Percentiles rank a stretch among this genome's conserved stretches.
Conservation (phyloP, 2,113 vertebrate genomes). For the Larimichthys crocea region DNA sequence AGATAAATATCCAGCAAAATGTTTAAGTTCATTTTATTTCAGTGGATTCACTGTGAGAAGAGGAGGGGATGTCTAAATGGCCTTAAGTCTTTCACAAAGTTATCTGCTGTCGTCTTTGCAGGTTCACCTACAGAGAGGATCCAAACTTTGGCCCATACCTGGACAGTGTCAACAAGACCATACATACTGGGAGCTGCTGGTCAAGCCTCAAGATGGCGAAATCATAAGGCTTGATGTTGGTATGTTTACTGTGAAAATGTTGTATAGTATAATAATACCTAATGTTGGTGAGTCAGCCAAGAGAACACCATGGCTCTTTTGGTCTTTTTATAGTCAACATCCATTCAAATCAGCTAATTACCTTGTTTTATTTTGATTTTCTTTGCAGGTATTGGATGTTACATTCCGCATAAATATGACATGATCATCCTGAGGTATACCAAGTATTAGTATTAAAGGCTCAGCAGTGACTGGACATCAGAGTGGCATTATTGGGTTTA, state of each 20-base stretch:
- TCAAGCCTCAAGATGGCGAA: not conserved
- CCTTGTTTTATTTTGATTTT: not conserved
- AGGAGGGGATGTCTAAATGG: too few species aligned
- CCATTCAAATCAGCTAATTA: not conserved
- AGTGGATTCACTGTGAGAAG: too few species aligned
- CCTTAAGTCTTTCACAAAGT: not conserved
- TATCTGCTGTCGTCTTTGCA: not conserved
- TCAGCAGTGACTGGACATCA: not conserved
- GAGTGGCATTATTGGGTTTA: not conserved
- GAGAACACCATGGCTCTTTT: not conserved
- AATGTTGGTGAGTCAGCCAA: constrained; percentile 46
- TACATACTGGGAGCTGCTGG: constrained; percentile 42
- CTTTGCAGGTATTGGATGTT: constrained; percentile 48
- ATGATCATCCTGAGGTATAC: constrained; percentile 24
- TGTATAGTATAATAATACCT: not conserved
- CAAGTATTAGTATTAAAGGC: not conserved
- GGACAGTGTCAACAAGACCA: not conserved
- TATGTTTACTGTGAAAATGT: too few species aligned
- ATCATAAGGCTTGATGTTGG: too few species aligned
- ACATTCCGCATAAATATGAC: constrained; percentile 14
- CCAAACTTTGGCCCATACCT: constrained; percentile 30
- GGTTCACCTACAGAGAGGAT: constrained; percentile 37
- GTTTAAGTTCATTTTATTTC: too few species aligned
- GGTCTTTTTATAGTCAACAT: not conserved
- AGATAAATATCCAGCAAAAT: too few species aligned